These are phyloP conservation scores for Ataeniobius toweri DNA, from an alignment of 2,797 vertebrate genomes.

Conservation along the genomic window DNA sequence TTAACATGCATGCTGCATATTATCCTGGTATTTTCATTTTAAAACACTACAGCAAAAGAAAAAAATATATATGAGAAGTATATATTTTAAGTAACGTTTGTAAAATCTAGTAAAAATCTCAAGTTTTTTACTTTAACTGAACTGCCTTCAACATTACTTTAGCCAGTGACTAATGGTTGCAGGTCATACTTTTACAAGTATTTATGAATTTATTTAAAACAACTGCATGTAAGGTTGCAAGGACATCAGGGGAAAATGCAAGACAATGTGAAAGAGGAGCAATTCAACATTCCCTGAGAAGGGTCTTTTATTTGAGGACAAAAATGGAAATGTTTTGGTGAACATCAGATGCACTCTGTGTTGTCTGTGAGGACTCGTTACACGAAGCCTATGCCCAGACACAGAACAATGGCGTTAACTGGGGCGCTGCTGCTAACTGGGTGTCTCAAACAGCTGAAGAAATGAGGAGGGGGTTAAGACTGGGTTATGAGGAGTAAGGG, in stretches of 20 bases:
- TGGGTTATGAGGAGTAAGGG: constrained; percentile 31
- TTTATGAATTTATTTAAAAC: background rate
- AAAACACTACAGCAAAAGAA: background rate
- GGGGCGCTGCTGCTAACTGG: constrained; percentile 55
- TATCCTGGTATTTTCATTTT: no score
- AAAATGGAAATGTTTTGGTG: constrained; percentile 5
- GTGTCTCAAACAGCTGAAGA: constrained; percentile 70
- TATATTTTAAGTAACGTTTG: no score
- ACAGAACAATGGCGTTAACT: constrained; percentile 70
- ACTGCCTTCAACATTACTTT: background rate
- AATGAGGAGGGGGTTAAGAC: constrained; percentile 36
- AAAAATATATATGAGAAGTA: no score
- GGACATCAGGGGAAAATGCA: background rate
- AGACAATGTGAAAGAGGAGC: background rate
- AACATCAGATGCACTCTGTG: background rate
- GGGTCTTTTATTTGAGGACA: constrained; percentile 1
- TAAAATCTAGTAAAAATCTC: no score
- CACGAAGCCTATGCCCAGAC: constrained; percentile 43
- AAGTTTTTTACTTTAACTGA: background rate
- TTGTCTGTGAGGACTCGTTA: constrained; percentile 30
- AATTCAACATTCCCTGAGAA: background rate
- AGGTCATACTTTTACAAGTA: background rate
- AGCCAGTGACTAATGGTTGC: background rate
- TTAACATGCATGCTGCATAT: background rate
- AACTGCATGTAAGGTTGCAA: background rate